A percentile compares a stretch with the other conserved stretches of the same genome.
Conservation (phyloP, 2,113 vertebrate genomes). For the Eulemur rufifrons region DNA sequence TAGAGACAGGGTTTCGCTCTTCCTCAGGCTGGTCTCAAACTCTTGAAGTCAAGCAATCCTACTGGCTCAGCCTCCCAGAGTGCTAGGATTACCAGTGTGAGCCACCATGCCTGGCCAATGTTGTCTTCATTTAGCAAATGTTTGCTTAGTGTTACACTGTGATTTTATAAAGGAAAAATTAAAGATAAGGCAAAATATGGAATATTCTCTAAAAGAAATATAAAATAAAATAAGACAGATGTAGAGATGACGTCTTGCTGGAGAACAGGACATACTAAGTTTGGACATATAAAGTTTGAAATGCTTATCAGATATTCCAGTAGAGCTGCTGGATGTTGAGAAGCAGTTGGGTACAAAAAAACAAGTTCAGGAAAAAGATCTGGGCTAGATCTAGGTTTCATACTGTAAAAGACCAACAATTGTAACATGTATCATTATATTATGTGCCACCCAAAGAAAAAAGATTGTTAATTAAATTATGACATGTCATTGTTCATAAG, state of each 20-base stretch:
- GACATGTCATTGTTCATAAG: neutral
- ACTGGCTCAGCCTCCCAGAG: too few species aligned
- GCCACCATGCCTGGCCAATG: too few species aligned
- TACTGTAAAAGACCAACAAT: neutral
- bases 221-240: slow-evolving; percentile 13
- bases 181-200: neutral
- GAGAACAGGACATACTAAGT: neutral
- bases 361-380: neutral
- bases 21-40: too few species aligned
- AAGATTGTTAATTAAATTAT: neutral
- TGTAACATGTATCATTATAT: neutral
- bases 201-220: neutral
- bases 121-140: neutral
- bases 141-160: neutral
- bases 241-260: neutral
- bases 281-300: neutral
- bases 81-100: too few species aligned
- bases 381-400: neutral
- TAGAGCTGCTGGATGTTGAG: neutral
- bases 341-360: neutral
- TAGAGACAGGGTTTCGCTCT: too few species aligned
- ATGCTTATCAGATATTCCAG: neutral
- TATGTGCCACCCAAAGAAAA: neutral
- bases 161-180: slow-evolving; percentile 12
- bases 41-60: too few species aligned